These are phyloP conservation scores for Psittacula cyanocephala DNA, from an alignment of 2,113 vertebrate genomes.

Conservation along the genomic window DNA sequence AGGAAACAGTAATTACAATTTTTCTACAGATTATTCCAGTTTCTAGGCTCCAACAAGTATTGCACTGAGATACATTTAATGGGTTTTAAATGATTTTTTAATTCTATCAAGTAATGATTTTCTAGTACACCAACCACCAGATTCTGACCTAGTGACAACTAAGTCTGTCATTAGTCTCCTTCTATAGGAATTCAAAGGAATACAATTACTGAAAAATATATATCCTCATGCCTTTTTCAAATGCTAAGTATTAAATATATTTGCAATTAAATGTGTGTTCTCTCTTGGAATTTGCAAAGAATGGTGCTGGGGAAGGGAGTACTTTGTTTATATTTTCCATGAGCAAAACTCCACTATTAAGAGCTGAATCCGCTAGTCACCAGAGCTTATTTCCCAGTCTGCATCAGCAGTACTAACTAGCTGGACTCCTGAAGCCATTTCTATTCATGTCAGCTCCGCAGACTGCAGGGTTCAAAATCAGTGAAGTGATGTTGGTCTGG, in stretches of 20 bases:
- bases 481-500: neutral
- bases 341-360: neutral
- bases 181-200: neutral
- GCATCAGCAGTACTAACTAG: neutral
- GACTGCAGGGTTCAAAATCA: neutral
- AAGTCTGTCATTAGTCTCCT: neutral
- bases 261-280: neutral
- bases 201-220: neutral
- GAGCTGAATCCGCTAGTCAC: neutral
- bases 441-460: neutral
- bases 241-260: neutral
- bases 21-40: neutral
- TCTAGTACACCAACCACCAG: neutral
- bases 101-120: neutral
- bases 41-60: neutral
- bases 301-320: neutral
- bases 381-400: neutral
- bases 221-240: neutral
- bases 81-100: neutral
- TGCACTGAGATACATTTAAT: neutral
- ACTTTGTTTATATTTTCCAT: neutral
- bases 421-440: neutral
- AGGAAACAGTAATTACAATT: slow-evolving; percentile 5
- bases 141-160: neutral
- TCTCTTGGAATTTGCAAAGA: neutral